Conservation (phyloP, 30 jellyfish, hydroid and myxozoan species). For the Aurelia aurita complex sp. Pacific region DNA sequence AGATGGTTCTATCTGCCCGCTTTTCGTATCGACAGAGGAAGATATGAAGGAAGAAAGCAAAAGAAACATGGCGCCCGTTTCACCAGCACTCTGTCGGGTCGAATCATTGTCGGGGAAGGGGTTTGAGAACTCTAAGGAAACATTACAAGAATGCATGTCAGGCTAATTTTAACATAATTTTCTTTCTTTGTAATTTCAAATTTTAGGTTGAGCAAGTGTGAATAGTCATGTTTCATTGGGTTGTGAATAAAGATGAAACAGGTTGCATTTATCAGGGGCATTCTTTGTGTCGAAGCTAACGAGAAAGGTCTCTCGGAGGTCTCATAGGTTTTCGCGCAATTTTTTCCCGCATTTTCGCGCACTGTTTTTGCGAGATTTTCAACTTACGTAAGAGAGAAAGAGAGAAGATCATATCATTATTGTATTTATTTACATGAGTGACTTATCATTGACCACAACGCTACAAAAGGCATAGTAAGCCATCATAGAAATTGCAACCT, state of each 20-base stretch:
- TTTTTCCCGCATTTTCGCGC: too few relatives aligned
- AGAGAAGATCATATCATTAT: too few relatives aligned
- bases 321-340: too few relatives aligned
- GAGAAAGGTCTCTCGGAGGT: too few relatives aligned
- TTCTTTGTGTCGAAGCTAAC: too few relatives aligned
- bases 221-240: conserved; percentile 56
- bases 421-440: too few relatives aligned
- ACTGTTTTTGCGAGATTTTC: too few relatives aligned
- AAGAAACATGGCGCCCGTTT: conserved; percentile 56
- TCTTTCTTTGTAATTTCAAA: conserved; percentile 36
- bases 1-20: conserved; percentile 96
- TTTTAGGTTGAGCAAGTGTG: conserved; percentile 46
- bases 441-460: too few relatives aligned
- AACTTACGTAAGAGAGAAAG: too few relatives aligned
- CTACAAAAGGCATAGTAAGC: too few relatives aligned
- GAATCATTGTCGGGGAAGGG: conserved; percentile 39
- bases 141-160: conserved; percentile 52
- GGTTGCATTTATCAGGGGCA: too few relatives aligned
- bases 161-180: conserved; percentile 23
- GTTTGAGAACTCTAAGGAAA: conserved; percentile 43
- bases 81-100: conserved; percentile 61
- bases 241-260: conserved; percentile 36
- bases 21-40: conserved; percentile 44
- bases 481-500: too few relatives aligned
- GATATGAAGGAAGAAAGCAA: conserved; percentile 38